Base-by-base conservation (phyloP, 2,888 invertebrate species). In the Thera britannica region DNA sequence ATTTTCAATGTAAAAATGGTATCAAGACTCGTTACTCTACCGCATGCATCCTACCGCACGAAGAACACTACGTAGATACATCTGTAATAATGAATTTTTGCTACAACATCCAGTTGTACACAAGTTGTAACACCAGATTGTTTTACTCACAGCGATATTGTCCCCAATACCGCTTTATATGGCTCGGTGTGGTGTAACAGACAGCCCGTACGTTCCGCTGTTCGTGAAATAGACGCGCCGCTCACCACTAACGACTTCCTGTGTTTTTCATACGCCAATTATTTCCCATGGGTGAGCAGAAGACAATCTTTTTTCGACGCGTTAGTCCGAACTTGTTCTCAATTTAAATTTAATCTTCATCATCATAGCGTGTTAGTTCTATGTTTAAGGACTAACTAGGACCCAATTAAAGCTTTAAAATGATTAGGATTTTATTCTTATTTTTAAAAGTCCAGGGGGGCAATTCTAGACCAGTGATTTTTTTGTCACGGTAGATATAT, bases 231-330 rank as follows among this genome's bases (percentile, higher is more conserved):
- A 89, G 90, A 88, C 84, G 86, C 63, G 34, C 90, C 83, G 85
- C 84, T 87, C 86, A 85, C 88, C 88, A 88, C 90, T 92, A 93
- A 93, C 89, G 91, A 93, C 90, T 92, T 93, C 92, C 92, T 90
- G 92, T 87, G 85, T 89, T 90, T 92, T 90, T 89, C 88, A 87
- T 88, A 85, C 78, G 85, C 88, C 90, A 90, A 91, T 92, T 90
- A 92, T 92, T 89, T 86, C 88, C 87, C 84, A 80, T 88, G 86
- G 87, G 83, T 87, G 89, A 90, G 83, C 87, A 89, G 76, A 89
- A 89, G 88, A 88, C 86, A 86, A 86, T 77, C 82, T 82, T 82
- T 56, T 79, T 77, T 79, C 64, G 77, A 76, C 71, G 70, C 76
- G 77, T 74, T 71, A 73, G 69, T 78, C 75, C 79, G 73, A 75